phyloP scores from a whole-genome alignment of 2,888 invertebrate species.

The Apamea epomidion region DNA sequence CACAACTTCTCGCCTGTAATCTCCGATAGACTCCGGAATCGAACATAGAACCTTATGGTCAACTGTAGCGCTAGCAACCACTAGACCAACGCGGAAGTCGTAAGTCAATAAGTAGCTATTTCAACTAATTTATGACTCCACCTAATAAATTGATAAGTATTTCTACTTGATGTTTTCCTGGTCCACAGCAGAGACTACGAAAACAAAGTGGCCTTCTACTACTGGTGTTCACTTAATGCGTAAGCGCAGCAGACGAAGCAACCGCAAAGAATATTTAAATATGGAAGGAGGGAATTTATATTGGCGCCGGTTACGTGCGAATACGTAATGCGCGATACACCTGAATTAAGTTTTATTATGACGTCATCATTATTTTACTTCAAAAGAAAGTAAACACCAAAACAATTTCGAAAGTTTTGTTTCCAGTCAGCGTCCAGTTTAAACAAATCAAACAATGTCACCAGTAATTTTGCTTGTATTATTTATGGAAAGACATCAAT shows the following conservation, averaged over 20 bases:
- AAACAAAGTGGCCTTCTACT: not conserved
- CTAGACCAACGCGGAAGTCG: not conserved
- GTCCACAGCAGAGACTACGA: not conserved
- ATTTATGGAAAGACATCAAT: not conserved
- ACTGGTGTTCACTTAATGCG: not conserved
- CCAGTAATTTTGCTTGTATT: not conserved
- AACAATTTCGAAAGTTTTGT: not conserved
- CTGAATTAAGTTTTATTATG: not conserved
- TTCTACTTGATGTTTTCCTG: not conserved
- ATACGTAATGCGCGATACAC: not conserved
- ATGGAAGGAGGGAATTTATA: slow-evolving; percentile 18
- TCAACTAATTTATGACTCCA: not conserved
- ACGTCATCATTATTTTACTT: not conserved
- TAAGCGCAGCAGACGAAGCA: slow-evolving; percentile 10
- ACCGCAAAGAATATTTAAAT: slow-evolving; percentile 33
- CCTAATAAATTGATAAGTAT: not conserved
- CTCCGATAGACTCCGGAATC: not conserved
- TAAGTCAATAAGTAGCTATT: not conserved
- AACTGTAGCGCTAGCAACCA: not conserved
- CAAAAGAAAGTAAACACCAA: not conserved
- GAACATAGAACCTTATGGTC: not conserved
- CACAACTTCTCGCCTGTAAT: not conserved
- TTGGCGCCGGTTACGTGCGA: slow-evolving; percentile 1
- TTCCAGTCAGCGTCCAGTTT: not conserved
- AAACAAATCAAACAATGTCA: not conserved